These are phyloP conservation scores for Diglossa brunneiventris DNA, from an alignment of 2,113 vertebrate genomes.

Conservation along the genomic window DNA sequence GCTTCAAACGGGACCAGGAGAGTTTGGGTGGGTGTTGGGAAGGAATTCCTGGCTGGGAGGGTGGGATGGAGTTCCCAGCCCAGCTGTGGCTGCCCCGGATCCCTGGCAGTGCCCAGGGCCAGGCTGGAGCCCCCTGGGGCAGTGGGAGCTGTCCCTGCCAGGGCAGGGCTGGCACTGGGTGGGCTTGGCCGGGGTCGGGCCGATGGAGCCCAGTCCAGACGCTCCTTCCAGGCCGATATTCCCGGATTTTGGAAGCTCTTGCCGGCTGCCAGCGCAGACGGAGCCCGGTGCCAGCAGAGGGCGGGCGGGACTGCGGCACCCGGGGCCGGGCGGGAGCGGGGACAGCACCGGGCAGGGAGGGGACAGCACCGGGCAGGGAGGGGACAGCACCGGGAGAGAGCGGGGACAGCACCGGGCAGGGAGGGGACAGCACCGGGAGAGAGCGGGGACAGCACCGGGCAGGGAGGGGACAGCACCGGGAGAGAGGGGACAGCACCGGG, in stretches of 20 bases:
- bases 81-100: background rate
- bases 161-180: background rate
- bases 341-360: background rate
- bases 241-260: fast-evolving
- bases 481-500: background rate
- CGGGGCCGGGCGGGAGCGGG: background rate
- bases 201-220: background rate
- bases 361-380: background rate
- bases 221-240: background rate
- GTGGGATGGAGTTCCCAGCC: background rate
- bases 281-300: background rate
- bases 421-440: background rate
- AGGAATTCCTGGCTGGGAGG: background rate
- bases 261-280: background rate
- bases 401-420: background rate
- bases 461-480: background rate
- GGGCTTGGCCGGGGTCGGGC: background rate
- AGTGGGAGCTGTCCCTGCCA: fast-evolving
- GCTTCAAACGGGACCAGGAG: background rate
- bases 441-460: background rate
- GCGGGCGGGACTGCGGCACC: background rate
- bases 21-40: background rate
- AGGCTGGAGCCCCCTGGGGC: fast-evolving
- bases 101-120: background rate
- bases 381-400: no score